Evolutionary conservation across 2,113 vertebrate genomes (phyloP).

Genomic region (Nothoprocta perdicaria): DNA sequence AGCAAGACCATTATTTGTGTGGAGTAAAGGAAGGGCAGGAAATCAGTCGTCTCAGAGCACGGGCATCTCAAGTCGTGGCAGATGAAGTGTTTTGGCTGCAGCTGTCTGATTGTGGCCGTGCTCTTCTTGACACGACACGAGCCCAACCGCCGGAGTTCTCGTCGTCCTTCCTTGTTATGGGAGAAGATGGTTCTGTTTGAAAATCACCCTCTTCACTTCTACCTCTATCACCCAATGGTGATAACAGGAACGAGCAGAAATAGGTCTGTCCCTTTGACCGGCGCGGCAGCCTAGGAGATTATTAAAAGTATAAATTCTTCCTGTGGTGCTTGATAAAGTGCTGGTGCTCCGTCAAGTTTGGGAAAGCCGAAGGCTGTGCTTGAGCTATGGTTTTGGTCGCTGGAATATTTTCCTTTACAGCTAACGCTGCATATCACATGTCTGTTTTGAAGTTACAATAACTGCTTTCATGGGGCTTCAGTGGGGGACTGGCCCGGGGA

Average conservation of each 20-base stretch:
- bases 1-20: not conserved
- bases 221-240: constrained; percentile 7
- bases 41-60: not conserved
- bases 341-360: not conserved
- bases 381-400: not conserved
- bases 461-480: constrained; percentile 55
- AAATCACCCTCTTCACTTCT: constrained; percentile 38
- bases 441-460: constrained; percentile 51
- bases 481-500: constrained; percentile 35
- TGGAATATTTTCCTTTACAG: constrained; percentile 7
- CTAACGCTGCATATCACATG: constrained; percentile 9
- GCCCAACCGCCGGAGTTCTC: constrained; percentile 23
- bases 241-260: not conserved
- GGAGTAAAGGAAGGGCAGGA: not conserved
- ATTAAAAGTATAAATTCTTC: not conserved
- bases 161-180: not conserved
- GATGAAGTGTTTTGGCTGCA: constrained; percentile 46
- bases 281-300: not conserved
- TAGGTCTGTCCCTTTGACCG: not conserved
- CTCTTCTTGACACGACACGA: constrained; percentile 27
- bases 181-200: not conserved
- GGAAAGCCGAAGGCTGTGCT: not conserved
- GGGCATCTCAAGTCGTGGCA: not conserved
- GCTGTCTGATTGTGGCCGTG: constrained; percentile 31
- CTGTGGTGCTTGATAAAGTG: not conserved